Conservation (phyloP, 1,140 invertebrate genomes). For the Arctopsyche grandis region DNA sequence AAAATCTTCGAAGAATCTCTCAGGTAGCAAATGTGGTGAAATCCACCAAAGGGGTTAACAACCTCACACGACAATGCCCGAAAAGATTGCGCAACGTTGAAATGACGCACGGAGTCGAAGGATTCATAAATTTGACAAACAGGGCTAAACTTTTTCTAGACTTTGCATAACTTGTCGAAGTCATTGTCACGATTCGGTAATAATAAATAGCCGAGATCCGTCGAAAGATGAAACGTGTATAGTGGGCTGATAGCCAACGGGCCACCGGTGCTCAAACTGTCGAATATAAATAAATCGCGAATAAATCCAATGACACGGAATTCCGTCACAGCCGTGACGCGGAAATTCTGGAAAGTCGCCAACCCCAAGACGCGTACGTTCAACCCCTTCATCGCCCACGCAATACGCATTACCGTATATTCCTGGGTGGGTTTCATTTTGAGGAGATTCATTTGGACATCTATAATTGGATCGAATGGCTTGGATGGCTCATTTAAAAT, state of each 20-base stretch:
- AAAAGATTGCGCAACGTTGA: background rate
- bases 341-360: background rate
- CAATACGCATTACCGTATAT: background rate
- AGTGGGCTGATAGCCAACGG: background rate
- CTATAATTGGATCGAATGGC: too few species aligned
- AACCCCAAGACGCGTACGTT: constrained; percentile 4
- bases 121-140: too few species aligned
- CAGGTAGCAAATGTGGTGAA: background rate
- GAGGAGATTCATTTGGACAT: too few species aligned
- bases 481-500: too few species aligned
- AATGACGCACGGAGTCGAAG: too few species aligned
- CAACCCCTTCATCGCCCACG: constrained; percentile 6
- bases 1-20: background rate
- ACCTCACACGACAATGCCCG: background rate
- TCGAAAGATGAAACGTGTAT: background rate
- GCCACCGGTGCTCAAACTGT: background rate
- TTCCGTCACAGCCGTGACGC: constrained; percentile 18
- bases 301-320: constrained; percentile 14
- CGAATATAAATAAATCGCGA: constrained; percentile 14
- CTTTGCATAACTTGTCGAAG: too few species aligned
- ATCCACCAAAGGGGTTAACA: background rate
- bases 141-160: too few species aligned
- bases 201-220: background rate
- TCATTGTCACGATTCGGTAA: too few species aligned
- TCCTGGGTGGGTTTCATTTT: too few species aligned